Base-by-base conservation (phyloP, 2,113 vertebrate genomes). In the Chitala chitala region DNA sequence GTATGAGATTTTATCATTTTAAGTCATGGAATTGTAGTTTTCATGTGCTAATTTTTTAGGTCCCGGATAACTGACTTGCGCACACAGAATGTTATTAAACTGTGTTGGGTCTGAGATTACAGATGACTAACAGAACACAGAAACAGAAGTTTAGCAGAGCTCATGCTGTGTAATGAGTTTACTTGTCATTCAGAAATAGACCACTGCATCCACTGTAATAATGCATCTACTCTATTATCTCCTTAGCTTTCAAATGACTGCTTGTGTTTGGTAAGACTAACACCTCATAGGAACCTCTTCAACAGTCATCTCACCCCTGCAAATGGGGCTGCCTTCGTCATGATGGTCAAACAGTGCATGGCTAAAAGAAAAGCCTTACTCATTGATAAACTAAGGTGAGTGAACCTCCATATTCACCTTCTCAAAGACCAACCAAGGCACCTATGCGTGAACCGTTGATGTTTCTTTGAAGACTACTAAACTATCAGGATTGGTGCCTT, bases 331-430 rank as follows among this genome's bases (percentile, higher is more conserved):
- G 84, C 87, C 15, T 91, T 98, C 83, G 59, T 98, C 77, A 79
- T 90, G 79, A 90, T 98, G 93, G 73, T 98, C 77, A 96, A 94
- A 83, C 96, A 98, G 70, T 98, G 91, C 84, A 81, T 99, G 83
- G 87, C 83, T 77, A 96, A 89, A 80, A 91, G 91, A n/a, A 92
- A 24, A 31, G 78, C 77, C 74, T 92, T 26, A 63, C 80, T 98
- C 71, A 75, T 84, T 0, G 87, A 95, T 29, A 91, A 79, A 75
- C 90, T 98, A 58, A 89, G 87, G 95, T 98, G 91, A 91, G 94
- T 84, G 72, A 13, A 42, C 12, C 26, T 13, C 4, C 42, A 29
- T 24, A 46, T 68, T 29, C 26, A 46, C 26, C 15, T 13, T 68
- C 4, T 29, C 15, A 38, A 26, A 66, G 64, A 15, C 26, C n/a